A percentile compares a stretch with the other conserved stretches of the same genome.
Conservation (phyloP, 2,888 invertebrate genomes). For the Tineola bisselliella region DNA sequence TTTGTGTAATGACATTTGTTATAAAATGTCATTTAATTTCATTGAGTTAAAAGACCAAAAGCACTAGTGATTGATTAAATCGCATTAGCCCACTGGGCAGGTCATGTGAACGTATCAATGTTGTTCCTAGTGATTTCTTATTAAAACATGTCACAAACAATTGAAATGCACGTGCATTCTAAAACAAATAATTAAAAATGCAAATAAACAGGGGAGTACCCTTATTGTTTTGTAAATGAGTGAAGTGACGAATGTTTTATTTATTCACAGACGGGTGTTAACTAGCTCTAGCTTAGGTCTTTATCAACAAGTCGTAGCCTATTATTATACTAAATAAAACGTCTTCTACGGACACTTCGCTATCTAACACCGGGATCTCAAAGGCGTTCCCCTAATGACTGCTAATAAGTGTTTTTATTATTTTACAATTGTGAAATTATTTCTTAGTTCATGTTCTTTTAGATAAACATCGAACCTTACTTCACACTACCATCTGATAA, state of each 20-base stretch:
- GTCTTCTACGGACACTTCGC: constrained; percentile 10
- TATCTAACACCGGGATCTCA: constrained; percentile 51
- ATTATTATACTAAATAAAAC: constrained; percentile 51
- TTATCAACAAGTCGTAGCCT: constrained; percentile 27
- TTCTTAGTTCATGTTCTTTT: constrained; percentile 51
- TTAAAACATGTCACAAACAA: too few species aligned
- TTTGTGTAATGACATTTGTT: too few species aligned
- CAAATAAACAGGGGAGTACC: not conserved
- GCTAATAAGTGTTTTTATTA: constrained; percentile 67
- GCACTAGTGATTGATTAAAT: too few species aligned
- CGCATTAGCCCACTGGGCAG: too few species aligned
- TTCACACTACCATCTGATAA: constrained; percentile 68
- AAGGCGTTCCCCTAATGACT: constrained; percentile 60
- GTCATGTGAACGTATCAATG: too few species aligned
- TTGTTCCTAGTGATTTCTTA: too few species aligned
- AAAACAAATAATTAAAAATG: too few species aligned
- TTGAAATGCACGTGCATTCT: too few species aligned
- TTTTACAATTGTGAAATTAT: constrained; percentile 65
- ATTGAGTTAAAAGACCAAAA: too few species aligned
- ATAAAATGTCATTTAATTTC: too few species aligned
- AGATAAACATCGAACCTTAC: constrained; percentile 68
- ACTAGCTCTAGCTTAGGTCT: constrained; percentile 25
- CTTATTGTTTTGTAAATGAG: not conserved
- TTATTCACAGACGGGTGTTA: constrained; percentile 25
- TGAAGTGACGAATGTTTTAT: not conserved